Conservation (phyloP, 2,888 invertebrate species). For the Calliphora vomitoria region DNA sequence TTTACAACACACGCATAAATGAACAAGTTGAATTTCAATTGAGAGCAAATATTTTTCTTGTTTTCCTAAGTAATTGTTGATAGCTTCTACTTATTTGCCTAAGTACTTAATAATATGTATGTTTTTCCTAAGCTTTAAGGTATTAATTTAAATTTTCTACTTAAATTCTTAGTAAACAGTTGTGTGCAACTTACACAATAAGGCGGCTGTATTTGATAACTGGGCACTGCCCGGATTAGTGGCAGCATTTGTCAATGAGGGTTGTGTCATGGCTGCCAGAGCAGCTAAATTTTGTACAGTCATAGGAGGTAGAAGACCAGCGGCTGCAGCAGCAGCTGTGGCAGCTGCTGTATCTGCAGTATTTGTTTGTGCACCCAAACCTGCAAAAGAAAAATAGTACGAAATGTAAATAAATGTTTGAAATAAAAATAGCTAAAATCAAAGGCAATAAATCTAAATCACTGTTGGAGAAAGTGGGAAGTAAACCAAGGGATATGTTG, state of each 20-base stretch:
- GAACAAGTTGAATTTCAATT: constrained; percentile 9
- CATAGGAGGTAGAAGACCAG: constrained; percentile 89
- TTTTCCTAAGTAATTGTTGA: constrained; percentile 39
- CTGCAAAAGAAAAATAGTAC: constrained; percentile 68
- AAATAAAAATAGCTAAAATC: not conserved
- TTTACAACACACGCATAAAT: constrained; percentile 11
- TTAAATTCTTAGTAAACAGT: not conserved
- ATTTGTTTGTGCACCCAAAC: constrained; percentile 82
- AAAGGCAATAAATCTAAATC: constrained; percentile 31
- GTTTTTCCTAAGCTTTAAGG: not conserved
- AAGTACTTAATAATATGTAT: not conserved
- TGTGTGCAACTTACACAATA: constrained; percentile 82
- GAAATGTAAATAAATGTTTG: constrained; percentile 4
- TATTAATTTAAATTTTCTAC: not conserved
- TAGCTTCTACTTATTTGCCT: constrained; percentile 15
- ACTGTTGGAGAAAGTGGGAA: constrained; percentile 21
- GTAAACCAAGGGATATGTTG: not conserved
- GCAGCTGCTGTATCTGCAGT: constrained; percentile 80
- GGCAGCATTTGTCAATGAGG: constrained; percentile 83
- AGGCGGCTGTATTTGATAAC: constrained; percentile 84
- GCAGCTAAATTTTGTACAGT: constrained; percentile 96
- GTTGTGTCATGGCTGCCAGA: constrained; percentile 88
- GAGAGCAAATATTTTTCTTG: constrained; percentile 17
- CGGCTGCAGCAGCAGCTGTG: constrained; percentile 82
- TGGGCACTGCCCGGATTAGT: constrained; percentile 83